Base-by-base conservation (phyloP, 2,797 vertebrate genomes). In the Pipistrellus kuhlii region DNA sequence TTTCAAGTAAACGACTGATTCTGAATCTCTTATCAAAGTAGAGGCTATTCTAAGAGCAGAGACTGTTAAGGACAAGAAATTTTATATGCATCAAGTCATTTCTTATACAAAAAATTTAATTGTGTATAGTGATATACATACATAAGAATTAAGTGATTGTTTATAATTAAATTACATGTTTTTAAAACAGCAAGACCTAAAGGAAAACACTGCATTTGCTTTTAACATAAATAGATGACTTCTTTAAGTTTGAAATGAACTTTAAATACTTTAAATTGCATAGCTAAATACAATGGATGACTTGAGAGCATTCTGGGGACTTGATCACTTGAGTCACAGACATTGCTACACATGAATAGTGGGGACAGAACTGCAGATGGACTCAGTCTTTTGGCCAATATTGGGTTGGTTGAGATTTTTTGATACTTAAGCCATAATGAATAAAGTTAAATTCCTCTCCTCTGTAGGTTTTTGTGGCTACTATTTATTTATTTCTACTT, bases 401-500 rank as follows among this genome's bases (percentile, higher is more conserved):
- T 51, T 57, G 32, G 44, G 18, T 59, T 81, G 73, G 82, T 51
- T 87, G 85, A 93, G 72, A 73, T 64, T 92, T 95, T 76, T 23
- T 82, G 93, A 57, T 88, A 73, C 77, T 64, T 85, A 38, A 30
- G n/a, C 57, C 30, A 55, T 66, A 85, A 68, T 75, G 72, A 95
- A 68, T 72, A 78, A 91, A 91, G 84, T 96, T 94, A 89, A 96
- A 77, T 76, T 85, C 38, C 23, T 94, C 48, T 91, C 18, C 41
- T 25, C n/a, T 41, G 17, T 76, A 71, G 20, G 23, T 95, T 96
- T 93, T 81, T 83, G 75, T 90, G 93, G 62, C 76, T 87, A 41
- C 51, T 94, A 62, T 73, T 93, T 92, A 90, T 93, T 93, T 85
- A 82, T 73, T 93, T 92, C 59, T 73, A 78, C 30, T 94, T 87